Conservation (phyloP, 2,888 invertebrate genomes). For the Salticus scenicus region DNA sequence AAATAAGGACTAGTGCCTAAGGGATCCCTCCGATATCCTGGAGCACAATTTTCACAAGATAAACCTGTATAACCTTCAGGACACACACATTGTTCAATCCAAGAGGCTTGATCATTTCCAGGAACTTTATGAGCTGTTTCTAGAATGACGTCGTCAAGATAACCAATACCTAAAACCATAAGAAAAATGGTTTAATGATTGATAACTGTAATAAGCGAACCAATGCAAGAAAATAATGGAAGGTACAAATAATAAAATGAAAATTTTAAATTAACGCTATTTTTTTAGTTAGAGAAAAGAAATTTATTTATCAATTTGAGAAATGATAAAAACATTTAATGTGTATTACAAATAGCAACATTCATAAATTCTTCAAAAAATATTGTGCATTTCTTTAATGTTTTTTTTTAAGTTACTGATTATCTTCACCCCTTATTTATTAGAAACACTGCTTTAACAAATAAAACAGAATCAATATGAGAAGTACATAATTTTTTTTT, state of each 20-base stretch:
- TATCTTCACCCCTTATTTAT: no score
- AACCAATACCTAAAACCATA: conserved; percentile 85
- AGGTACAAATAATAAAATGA: neutral
- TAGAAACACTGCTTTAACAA: no score
- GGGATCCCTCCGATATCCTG: conserved; percentile 93
- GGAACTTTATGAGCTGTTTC: conserved; percentile 82
- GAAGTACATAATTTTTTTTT: no score
- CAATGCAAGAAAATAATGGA: neutral
- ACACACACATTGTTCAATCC: conserved; percentile 96
- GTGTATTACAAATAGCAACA: no score
- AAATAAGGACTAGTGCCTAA: conserved; percentile 94
- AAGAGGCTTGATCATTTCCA: conserved; percentile 88
- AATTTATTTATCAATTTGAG: no score
- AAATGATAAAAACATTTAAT: no score
- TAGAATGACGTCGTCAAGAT: conserved; percentile 89
- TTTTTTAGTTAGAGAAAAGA: no score
- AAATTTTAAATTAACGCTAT: neutral
- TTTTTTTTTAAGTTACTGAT: no score
- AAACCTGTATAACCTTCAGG: conserved; percentile 87
- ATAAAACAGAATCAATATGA: no score
- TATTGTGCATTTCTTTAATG: no score
- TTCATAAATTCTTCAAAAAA: no score
- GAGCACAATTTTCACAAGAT: conserved; percentile 97
- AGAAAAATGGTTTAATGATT: no score
- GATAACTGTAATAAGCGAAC: neutral